Evolutionary conservation across 2,888 invertebrate genomes (phyloP).

Genomic region (Melanophora roralis): DNA sequence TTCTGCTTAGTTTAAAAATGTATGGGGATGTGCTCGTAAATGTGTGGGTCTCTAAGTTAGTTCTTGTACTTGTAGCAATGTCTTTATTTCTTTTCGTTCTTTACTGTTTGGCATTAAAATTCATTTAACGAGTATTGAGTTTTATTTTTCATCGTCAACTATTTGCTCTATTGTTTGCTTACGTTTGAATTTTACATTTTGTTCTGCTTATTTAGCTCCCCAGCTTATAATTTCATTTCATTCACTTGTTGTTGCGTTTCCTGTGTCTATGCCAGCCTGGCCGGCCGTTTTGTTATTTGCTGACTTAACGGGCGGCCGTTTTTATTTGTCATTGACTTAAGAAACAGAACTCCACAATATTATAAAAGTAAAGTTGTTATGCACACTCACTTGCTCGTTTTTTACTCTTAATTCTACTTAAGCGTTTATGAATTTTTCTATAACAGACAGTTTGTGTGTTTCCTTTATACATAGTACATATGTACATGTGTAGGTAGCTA

Average conservation of each 20-base stretch:
- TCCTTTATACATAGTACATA: too few relatives aligned
- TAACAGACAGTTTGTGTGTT: conserved; percentile 18
- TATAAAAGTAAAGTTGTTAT: conserved; percentile 13
- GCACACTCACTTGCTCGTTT: not conserved
- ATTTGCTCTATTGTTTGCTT: conserved; percentile 15
- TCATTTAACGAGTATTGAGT: conserved; percentile 21
- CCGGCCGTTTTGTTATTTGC: conserved; percentile 19
- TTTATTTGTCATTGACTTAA: conserved; percentile 23
- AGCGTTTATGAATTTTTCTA: conserved; percentile 20
- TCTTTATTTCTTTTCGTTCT: conserved; percentile 22
- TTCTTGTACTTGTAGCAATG: conserved; percentile 12
- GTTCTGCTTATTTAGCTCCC: conserved; percentile 6
- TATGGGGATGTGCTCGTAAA: not conserved
- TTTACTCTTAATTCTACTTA: conserved; percentile 2
- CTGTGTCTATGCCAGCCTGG: not conserved
- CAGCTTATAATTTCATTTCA: conserved; percentile 1
- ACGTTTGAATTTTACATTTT: not conserved
- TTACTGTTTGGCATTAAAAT: conserved; percentile 43
- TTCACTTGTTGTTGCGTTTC: not conserved
- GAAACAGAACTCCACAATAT: not conserved
- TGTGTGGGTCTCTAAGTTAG: not conserved
- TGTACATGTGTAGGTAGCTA: too few relatives aligned
- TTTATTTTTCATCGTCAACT: conserved; percentile 6
- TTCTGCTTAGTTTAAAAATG: conserved; percentile 2
- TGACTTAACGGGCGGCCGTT: conserved; percentile 11